A percentile compares a stretch with the other conserved stretches of the same genome.
Evolutionary conservation across 2,113 vertebrate species (phyloP).

Genomic region (Oceanites oceanicus): DNA sequence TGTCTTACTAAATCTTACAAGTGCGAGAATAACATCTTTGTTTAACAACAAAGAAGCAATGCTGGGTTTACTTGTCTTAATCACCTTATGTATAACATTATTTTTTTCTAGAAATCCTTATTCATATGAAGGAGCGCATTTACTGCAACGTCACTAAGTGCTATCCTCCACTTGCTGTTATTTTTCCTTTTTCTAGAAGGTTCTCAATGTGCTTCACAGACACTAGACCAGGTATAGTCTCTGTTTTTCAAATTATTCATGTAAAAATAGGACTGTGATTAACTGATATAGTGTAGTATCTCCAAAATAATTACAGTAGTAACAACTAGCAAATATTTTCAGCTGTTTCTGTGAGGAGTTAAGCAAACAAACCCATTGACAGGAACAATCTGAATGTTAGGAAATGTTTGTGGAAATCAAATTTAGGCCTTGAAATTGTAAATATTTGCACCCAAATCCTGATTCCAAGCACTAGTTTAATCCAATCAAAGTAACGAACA

Average conservation of each 20-base stretch:
- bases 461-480: not conserved
- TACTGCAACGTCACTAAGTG: slow-evolving; percentile 18
- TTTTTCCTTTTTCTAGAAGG: slow-evolving; percentile 34
- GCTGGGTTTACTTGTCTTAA: slow-evolving; percentile 61
- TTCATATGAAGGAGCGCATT: slow-evolving; percentile 25
- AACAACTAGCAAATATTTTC: not conserved
- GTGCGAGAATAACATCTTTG: slow-evolving; percentile 70
- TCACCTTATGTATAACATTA: slow-evolving; percentile 58
- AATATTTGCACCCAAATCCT: not conserved
- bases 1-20: slow-evolving; percentile 61
- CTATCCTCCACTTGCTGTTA: slow-evolving; percentile 32
- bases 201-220: not conserved
- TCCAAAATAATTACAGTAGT: not conserved
- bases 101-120: slow-evolving; percentile 44
- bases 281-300: not conserved
- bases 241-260: not conserved
- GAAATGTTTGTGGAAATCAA: not conserved
- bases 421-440: not conserved
- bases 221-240: not conserved
- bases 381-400: not conserved
- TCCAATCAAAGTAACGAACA: not conserved
- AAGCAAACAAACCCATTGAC: not conserved
- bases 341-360: not conserved
- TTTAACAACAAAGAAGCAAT: slow-evolving; percentile 65
- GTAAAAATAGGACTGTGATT: not conserved